These are phyloP conservation scores for Athene noctua DNA, from an alignment of 2,113 vertebrate genomes.

Conservation along the genomic window DNA sequence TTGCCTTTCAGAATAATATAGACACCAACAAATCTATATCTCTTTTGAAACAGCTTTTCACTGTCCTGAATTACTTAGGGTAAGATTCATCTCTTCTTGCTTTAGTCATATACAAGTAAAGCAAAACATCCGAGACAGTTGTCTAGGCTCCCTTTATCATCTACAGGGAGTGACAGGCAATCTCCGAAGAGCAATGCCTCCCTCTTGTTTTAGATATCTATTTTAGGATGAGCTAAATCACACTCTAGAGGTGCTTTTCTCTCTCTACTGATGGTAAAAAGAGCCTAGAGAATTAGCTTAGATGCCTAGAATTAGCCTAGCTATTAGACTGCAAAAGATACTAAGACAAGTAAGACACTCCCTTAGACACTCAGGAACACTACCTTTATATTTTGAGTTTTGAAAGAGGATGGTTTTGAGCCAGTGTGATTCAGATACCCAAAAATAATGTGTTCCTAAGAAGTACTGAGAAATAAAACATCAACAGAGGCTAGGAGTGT, in stretches of 20 bases:
- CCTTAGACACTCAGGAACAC: background rate
- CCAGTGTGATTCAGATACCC: background rate
- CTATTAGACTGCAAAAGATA: background rate
- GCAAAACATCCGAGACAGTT: background rate
- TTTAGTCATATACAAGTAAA: background rate
- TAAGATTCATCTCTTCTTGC: background rate
- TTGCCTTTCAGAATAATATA: background rate
- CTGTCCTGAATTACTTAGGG: background rate
- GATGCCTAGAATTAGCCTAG: background rate
- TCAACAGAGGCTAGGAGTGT: background rate
- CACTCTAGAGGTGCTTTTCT: background rate
- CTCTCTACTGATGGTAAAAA: background rate
- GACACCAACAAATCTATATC: background rate
- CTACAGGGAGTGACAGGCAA: background rate
- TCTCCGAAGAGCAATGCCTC: background rate
- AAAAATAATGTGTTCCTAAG: background rate
- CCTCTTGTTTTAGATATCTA: background rate
- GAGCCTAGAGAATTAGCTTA: background rate
- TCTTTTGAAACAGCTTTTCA: background rate
- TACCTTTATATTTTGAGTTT: background rate
- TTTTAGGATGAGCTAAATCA: conserved; percentile 12
- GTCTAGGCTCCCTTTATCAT: background rate
- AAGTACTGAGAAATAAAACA: background rate
- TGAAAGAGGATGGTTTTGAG: background rate
- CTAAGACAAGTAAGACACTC: background rate